phyloP scores from a whole-genome alignment of 92 coral and sea anemone species.

The Umimayanthus chanpuru region DNA sequence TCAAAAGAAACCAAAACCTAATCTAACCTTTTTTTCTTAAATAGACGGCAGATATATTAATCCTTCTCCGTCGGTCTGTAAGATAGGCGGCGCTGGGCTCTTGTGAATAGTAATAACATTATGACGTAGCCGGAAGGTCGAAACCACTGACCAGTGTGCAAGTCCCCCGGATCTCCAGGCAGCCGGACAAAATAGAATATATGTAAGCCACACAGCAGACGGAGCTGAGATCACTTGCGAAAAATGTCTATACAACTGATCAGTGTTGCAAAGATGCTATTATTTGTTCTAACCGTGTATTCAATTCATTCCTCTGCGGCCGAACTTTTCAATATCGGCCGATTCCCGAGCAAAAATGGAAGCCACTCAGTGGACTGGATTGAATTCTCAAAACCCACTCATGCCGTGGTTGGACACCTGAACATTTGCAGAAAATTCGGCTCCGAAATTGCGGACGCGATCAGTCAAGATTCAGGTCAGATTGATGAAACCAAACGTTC shows the following conservation, averaged over 20 bases:
- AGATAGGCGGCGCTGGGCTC: not conserved
- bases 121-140: not conserved
- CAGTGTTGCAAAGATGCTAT: not conserved
- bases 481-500: not conserved
- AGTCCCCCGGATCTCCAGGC: not conserved
- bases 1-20: too few relatives aligned
- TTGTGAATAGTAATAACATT: not conserved
- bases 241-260: not conserved
- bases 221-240: not conserved
- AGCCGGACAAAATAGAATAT: too few relatives aligned
- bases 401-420: not conserved
- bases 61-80: not conserved
- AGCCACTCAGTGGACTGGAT: constrained; percentile 23
- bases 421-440: constrained; percentile 13
- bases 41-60: not conserved
- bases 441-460: not conserved
- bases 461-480: not conserved
- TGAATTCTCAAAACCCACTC: not conserved
- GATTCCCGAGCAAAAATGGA: constrained; percentile 9
- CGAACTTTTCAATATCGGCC: constrained; percentile 12
- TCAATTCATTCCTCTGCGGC: not conserved
- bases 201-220: too few relatives aligned
- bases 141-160: too few relatives aligned
- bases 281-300: not conserved
- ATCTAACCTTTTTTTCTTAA: too few relatives aligned